These are phyloP conservation scores for Seira sanloemensis DNA, from an alignment of 2,888 invertebrate species.

Conservation along the genomic window DNA sequence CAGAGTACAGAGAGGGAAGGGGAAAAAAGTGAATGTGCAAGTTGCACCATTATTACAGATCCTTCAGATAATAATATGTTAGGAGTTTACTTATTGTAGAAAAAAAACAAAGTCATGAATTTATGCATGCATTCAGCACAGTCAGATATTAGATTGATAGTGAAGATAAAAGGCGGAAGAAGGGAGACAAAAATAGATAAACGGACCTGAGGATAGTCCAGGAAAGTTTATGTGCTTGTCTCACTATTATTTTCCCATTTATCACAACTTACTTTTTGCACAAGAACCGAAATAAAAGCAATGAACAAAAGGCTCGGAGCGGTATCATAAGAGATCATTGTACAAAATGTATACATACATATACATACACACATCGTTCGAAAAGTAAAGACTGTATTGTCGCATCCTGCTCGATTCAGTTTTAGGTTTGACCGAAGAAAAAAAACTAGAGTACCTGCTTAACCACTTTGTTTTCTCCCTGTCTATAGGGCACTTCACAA, in stretches of 20 bases:
- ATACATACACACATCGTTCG: too few relatives aligned
- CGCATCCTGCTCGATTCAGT: slow-evolving; percentile 7
- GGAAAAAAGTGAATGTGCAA: slow-evolving; percentile 1
- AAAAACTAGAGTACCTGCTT: background rate
- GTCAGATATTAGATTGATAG: slow-evolving; percentile 13
- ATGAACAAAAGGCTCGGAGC: slow-evolving; percentile 45
- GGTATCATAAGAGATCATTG: slow-evolving; percentile 19
- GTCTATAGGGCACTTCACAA: background rate
- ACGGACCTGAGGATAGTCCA: slow-evolving; percentile 16
- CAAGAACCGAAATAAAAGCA: slow-evolving; percentile 23
- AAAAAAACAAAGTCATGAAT: slow-evolving; percentile 42
- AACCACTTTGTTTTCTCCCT: background rate
- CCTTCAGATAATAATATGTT: background rate
- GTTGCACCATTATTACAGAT: background rate
- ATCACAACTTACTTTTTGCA: background rate
- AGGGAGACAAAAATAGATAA: background rate
- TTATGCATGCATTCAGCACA: slow-evolving; percentile 35
- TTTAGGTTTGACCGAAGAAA: background rate
- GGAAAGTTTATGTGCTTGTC: background rate
- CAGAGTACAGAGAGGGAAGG: background rate
- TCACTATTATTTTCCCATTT: slow-evolving; percentile 55
- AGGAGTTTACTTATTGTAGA: background rate
- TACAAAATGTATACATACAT: too few relatives aligned
- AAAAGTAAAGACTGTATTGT: background rate
- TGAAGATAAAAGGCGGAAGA: background rate